Evolutionary conservation across 92 coral and sea anemone genomes (phyloP).

Genomic region (Blastomussa wellsi): DNA sequence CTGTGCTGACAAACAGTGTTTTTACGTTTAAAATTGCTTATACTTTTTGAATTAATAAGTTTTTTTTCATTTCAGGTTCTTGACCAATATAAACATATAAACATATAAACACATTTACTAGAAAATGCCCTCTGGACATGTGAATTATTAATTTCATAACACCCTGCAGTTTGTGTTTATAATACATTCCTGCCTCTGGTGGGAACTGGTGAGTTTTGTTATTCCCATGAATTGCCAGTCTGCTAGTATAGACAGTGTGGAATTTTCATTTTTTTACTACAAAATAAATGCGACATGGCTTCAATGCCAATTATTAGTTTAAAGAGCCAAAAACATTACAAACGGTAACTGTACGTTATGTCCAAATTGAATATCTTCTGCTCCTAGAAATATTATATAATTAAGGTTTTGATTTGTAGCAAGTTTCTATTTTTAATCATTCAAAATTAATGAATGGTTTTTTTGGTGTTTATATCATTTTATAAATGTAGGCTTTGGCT

Average conservation of each 20-base stretch:
- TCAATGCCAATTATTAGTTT: not conserved
- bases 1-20: no score
- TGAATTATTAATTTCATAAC: not conserved
- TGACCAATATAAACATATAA: not conserved
- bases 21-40: no score
- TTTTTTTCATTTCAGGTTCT: no score
- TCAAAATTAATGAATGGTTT: not conserved
- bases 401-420: not conserved
- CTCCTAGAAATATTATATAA: no score
- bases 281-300: not conserved
- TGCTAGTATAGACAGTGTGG: not conserved
- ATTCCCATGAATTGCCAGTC: not conserved
- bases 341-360: not conserved
- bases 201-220: not conserved
- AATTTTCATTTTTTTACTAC: not conserved
- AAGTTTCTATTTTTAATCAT: not conserved
- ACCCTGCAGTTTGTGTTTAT: not conserved
- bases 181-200: not conserved
- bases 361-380: not conserved
- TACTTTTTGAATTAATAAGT: no score
- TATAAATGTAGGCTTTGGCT: not conserved
- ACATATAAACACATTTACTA: not conserved
- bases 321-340: not conserved
- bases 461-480: not conserved
- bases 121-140: slow-evolving; percentile 4